A percentile compares a stretch with the other conserved stretches of the same genome.
Conservation (phyloP, 1,140 invertebrate species). For the Chrysomallon squamiferum region DNA sequence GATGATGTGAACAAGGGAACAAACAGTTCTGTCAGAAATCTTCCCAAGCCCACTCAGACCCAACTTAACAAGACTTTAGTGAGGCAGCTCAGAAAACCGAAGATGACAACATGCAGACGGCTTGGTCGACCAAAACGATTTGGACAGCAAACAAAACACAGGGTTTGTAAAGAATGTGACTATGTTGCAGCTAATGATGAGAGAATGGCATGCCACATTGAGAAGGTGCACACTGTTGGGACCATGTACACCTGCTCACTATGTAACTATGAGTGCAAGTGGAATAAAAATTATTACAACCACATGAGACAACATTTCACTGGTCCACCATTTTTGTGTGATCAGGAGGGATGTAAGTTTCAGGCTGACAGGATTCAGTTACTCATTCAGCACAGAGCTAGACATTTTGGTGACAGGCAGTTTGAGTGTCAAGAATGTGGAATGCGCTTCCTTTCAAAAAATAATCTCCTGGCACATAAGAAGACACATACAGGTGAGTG, state of each 20-base stretch:
- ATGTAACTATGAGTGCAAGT: constrained; percentile 72
- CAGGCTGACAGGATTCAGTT: constrained; percentile 66
- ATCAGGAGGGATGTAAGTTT: constrained; percentile 67
- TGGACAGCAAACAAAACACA: constrained; percentile 9
- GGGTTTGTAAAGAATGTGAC: constrained; percentile 30
- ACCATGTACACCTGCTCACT: constrained; percentile 72
- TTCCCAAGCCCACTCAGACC: too few relatives aligned
- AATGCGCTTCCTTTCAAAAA: constrained; percentile 63
- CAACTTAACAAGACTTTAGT: too few relatives aligned
- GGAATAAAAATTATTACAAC: constrained; percentile 71
- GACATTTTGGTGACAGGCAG: constrained; percentile 67
- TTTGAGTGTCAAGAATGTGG: constrained; percentile 65
- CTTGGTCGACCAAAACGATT: constrained; percentile 3
- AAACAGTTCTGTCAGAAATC: too few relatives aligned
- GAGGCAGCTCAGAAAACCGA: too few relatives aligned
- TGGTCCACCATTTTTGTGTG: constrained; percentile 73
- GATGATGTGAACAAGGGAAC: too few relatives aligned
- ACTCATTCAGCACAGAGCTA: constrained; percentile 67
- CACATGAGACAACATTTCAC: constrained; percentile 73
- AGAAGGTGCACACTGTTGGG: constrained; percentile 60
- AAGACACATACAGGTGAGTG: constrained; percentile 63
- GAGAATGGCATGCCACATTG: constrained; percentile 46
- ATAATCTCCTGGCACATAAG: constrained; percentile 65
- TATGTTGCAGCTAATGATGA: constrained; percentile 24
- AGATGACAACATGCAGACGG: neutral